Base-by-base conservation (phyloP, 2,888 invertebrate genomes). In the Iselma pallidipennis region DNA sequence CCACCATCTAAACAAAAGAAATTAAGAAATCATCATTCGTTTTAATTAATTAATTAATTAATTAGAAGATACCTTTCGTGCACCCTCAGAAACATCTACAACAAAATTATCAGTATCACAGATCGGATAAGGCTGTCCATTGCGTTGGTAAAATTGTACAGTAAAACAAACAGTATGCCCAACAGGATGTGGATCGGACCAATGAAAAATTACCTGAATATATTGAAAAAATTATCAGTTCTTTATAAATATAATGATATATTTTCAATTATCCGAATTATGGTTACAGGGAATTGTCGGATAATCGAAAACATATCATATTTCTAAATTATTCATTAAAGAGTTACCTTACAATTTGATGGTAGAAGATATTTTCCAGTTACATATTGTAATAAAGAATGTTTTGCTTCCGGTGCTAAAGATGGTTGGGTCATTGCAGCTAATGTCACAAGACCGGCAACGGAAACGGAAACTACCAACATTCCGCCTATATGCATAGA, bases 61-160 rank as follows among this genome's bases (percentile, higher is more conserved):
- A 28, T 28, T 14, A 55, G 2, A 4, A 10, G 12, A 50, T 73
- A 91, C 90, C 84, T 91, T 91, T 74, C 91, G 87, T 49, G 91
- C 89, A 66, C 92, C 94, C 77, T 94, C 93, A 58, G 91, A 90
- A 74, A 96, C 94, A 83, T 92, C 91, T 69, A 96, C 91, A 73
- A 90, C 87, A 70, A 96, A 88, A 80, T 93, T 91, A 83, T 96
- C 96, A 65, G 92, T 92, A 85, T 95, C 94, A 83, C 95, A 95
- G 79, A 96, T 91, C 70, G 95, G 95, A 85, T 96, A 96, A 68
- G 96, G 94, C 80, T 94, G 93, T 23, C 96, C 95, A 82, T 96
- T 96, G 67, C 95, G 89, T 83, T 95, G 95, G 84, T 88, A 95
- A 84, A 95, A 95, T 85, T 91, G 85, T 71, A 96, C 92, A 59